Evolutionary conservation across 35 echinoderm and acorn worm genomes (phyloP), one percentile per base, ranked within the genome.

Genomic region (Apostichopus californicus): DNA sequence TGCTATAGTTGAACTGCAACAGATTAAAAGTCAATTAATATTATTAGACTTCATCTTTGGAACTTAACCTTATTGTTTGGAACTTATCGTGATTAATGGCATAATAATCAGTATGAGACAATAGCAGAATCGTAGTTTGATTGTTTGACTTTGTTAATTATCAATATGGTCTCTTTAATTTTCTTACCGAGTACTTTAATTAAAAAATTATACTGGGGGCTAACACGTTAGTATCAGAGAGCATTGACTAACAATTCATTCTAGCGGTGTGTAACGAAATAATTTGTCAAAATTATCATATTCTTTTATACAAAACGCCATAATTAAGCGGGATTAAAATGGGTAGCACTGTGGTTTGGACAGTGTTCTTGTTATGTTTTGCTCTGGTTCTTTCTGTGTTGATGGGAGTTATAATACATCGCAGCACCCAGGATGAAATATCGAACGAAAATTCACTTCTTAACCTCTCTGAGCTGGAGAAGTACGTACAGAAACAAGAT

Each of bases 401-500:
- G 54, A 12, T 85, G 54, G 17, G 17, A 8, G n/a, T 85, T 20
- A 23, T 85, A 22, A 58, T 85, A n/a, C 81, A 85, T 58, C 81
- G 81, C 17, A 85, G 54, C 22, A 85, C 81, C 4, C 81, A 85
- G 57, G 81, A 52, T 6, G 21, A 75, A 22, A 18, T 20, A 18
- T n/a, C 71, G 11, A 18, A 22, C 0, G 71, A 14, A 75, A 22
- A 18, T 7, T n/a, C 80, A 24, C 46, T 25, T 13, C 22, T 20
- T 3, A 25, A 25, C 0, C 6, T 72, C 9, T 89, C 68, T 8
- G 63, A 89, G 25, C 68, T 89, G 26, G 86, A 89, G 24, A 89
- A 89, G 14, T 89, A 89, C 86, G 10, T 89, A 9, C 71, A 72
- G 18, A 89, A n/a, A 7, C 28, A 89, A 5, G 86, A 89, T 73